Evolutionary conservation across 2,797 vertebrate species (phyloP), one percentile per base, ranked within the genome.

Genomic region (Thripadectes ignobilis): DNA sequence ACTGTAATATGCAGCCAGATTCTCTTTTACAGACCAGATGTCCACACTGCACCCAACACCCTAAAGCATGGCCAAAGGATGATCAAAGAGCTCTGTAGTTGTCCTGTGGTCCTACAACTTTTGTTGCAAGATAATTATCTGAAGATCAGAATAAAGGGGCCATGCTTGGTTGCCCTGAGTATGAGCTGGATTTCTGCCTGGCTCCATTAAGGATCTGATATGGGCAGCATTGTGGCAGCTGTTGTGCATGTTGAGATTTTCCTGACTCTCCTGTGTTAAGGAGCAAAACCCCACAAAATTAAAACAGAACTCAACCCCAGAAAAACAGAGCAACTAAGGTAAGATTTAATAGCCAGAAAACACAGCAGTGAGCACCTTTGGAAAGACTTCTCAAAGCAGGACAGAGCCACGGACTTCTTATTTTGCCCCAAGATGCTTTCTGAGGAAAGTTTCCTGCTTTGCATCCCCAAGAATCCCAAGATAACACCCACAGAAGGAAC

Each of bases 171-270:
- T 92, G 49, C 27, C 12, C 54, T 69, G 49, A 72, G 5, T 15
- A 65, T 61, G n/a, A 75, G 13, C 11, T 95, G 58, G n/a, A 77
- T 68, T 92, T 91, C 78, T 93, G 57, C 46, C n/a, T 92, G 34
- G 24, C 7, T 91, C 21, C 57, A 23, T 54, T 72, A 80, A 49
- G 30, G 27, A 79, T 46, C 63, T 85, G n/a, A 49, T 32, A 52
- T 1, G 18, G 63, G 39, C 7, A 54, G 32, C 39, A 32, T 12
- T 3, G 39, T 62, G 16, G 30, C 36, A 93, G 27, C 20, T 69
- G 11, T 4, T 22, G 13, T 22, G 32, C 7, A 15, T 11, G 20
- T 13, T 87, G 48, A 59, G 19, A 52, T 59, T 82, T 85, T 71
- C 36, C 23, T 54, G 9, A 30, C 8, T 67, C 10, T 38, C 14